Conservation (phyloP, 2,888 invertebrate genomes). For the Crossocerus cetratus region DNA sequence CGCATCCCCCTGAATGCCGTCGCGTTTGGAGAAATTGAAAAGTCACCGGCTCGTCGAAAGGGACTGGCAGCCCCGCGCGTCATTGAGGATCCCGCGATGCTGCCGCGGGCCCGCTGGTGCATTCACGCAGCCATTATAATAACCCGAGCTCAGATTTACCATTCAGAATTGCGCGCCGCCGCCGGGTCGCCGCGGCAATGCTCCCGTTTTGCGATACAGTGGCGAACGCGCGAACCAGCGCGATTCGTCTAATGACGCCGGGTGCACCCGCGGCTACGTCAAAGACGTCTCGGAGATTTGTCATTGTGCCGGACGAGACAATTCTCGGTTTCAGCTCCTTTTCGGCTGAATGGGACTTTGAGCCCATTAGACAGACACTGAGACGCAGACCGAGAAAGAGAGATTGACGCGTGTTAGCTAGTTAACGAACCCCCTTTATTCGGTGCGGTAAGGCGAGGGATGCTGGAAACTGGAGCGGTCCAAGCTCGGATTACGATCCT, state of each 20-base stretch:
- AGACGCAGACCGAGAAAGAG: too few species aligned
- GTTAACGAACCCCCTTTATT: too few species aligned
- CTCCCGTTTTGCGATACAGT: constrained; percentile 40
- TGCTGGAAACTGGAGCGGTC: too few species aligned
- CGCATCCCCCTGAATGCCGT: too few species aligned
- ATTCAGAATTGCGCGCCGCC: constrained; percentile 25
- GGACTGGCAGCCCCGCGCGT: constrained; percentile 8
- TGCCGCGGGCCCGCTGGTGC: constrained; percentile 26
- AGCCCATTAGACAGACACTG: not conserved
- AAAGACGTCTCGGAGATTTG: constrained; percentile 43
- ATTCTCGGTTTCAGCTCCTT: constrained; percentile 43
- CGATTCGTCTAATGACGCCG: constrained; percentile 55
- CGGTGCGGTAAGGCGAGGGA: too few species aligned
- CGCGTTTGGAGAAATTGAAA: not conserved
- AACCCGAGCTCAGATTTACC: constrained; percentile 46
- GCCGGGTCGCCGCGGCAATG: constrained; percentile 21
- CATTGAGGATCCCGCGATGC: constrained; percentile 37
- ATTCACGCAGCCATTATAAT: constrained; percentile 47
- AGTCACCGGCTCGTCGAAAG: not conserved
- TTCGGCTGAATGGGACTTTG: constrained; percentile 21
- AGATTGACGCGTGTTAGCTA: too few species aligned
- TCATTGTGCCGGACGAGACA: constrained; percentile 40
- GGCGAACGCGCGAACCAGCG: constrained; percentile 36
- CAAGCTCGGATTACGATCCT: constrained; percentile 15
- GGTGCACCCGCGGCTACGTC: constrained; percentile 49